A percentile compares a stretch with the other conserved stretches of the same genome.
Conservation (phyloP, 2,797 vertebrate species). For the Luscinia megarhynchos region DNA sequence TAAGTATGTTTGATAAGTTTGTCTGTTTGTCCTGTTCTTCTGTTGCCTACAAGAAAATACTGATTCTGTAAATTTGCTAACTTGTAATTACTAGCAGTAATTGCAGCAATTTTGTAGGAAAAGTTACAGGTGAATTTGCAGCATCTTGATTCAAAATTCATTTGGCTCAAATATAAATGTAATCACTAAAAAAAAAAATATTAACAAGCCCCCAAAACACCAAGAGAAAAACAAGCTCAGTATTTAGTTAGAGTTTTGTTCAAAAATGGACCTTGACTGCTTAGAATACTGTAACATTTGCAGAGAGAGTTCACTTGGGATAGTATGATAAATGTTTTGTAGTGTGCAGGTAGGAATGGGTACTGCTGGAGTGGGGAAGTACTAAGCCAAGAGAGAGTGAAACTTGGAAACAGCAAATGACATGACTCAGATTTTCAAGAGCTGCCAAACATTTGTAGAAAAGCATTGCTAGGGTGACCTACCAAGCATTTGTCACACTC, state of each 20-base stretch:
- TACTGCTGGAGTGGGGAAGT: neutral
- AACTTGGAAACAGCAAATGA: neutral
- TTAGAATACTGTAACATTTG: neutral
- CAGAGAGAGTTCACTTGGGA: neutral
- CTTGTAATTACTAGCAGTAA: neutral
- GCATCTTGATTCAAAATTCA: neutral
- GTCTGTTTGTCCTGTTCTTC: neutral
- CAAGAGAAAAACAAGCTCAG: neutral
- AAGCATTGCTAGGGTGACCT: neutral
- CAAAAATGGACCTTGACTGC: neutral
- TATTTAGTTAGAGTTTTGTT: neutral
- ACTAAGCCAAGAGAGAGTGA: neutral
- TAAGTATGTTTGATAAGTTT: neutral
- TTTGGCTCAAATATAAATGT: neutral
- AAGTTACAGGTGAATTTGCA: neutral
- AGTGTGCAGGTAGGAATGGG: neutral
- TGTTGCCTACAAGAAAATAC: neutral
- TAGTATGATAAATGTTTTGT: neutral
- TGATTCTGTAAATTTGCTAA: neutral
- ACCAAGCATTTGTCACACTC: neutral
- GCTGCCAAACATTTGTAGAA: neutral
- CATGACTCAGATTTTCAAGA: neutral
- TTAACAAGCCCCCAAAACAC: fast-evolving
- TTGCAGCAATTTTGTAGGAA: neutral
- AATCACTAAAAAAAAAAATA: neutral